A percentile compares a stretch with the other conserved stretches of the same genome.
Conservation (phyloP, 2,113 vertebrate species). For the Bambusicola thoracicus region DNA sequence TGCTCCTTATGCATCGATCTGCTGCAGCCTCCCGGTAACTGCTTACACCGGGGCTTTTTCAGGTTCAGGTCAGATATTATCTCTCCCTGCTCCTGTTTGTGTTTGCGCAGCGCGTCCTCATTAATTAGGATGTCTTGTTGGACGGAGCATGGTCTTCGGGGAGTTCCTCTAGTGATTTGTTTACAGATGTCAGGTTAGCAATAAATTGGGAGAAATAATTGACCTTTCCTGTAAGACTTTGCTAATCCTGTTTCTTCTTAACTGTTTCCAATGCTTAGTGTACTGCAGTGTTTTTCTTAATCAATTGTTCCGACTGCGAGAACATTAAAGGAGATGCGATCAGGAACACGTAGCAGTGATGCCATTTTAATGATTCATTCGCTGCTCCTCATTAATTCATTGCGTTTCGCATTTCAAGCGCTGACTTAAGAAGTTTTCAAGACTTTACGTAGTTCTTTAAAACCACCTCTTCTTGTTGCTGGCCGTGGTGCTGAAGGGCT, state of each 20-base stretch:
- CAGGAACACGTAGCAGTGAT: background rate
- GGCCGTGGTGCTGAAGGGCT: background rate
- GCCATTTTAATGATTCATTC: constrained; percentile 59
- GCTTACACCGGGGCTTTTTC: background rate
- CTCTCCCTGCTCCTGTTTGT: background rate
- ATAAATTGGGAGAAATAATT: constrained; percentile 64
- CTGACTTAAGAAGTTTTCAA: constrained; percentile 39
- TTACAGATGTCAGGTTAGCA: constrained; percentile 67
- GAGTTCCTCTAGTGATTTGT: constrained; percentile 62
- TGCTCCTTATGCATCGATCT: background rate
- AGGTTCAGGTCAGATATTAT: background rate
- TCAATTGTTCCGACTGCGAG: constrained; percentile 60
- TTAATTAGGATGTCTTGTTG: constrained; percentile 60
- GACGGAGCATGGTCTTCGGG: background rate
- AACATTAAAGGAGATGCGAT: constrained; percentile 11
- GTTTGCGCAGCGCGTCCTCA: constrained; percentile 16
- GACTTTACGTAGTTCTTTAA: background rate
- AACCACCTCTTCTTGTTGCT: background rate
- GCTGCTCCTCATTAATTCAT: constrained; percentile 42
- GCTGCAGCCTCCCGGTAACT: background rate
- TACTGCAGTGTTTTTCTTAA: constrained; percentile 19
- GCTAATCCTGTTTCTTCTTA: constrained; percentile 60
- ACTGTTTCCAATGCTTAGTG: constrained; percentile 38
- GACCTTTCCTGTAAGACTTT: constrained; percentile 64
- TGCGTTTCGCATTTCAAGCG: constrained; percentile 22